phyloP scores from a whole-genome alignment of 2,888 invertebrate species.

The Synergus japonicus region DNA sequence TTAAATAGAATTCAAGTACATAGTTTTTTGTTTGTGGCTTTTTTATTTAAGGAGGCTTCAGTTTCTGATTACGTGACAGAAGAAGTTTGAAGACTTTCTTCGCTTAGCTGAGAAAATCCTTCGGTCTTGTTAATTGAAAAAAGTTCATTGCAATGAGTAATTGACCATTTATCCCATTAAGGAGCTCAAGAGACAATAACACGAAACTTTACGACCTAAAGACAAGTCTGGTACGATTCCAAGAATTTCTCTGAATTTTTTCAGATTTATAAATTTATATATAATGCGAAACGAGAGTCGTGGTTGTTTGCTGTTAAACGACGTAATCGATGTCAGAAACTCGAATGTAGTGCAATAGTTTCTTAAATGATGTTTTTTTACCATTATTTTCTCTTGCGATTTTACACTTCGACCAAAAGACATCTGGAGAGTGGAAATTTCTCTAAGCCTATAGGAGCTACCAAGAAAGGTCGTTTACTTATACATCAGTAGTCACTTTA shows the following conservation, averaged over 20 bases:
- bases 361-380: neutral
- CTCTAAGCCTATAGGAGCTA: constrained; percentile 1
- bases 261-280: neutral
- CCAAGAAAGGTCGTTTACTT: constrained; percentile 19
- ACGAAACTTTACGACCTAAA: neutral
- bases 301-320: neutral
- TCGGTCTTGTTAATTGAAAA: neutral
- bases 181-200: neutral
- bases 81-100: constrained; percentile 1
- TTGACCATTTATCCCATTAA: neutral
- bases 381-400: constrained; percentile 18
- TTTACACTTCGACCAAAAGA: constrained; percentile 1
- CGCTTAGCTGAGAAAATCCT: neutral
- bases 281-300: neutral
- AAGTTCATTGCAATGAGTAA: neutral
- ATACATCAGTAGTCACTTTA: constrained; percentile 8
- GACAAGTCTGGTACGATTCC: neutral
- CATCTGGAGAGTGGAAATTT: constrained; percentile 28
- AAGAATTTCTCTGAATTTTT: neutral
- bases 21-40: neutral
- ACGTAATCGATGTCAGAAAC: neutral
- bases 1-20: neutral
- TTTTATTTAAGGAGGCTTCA: neutral
- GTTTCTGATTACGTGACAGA: neutral
- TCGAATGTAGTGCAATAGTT: neutral